These are phyloP conservation scores for Augiades crinisus DNA, from an alignment of 2,888 invertebrate species.

Conservation along the genomic window DNA sequence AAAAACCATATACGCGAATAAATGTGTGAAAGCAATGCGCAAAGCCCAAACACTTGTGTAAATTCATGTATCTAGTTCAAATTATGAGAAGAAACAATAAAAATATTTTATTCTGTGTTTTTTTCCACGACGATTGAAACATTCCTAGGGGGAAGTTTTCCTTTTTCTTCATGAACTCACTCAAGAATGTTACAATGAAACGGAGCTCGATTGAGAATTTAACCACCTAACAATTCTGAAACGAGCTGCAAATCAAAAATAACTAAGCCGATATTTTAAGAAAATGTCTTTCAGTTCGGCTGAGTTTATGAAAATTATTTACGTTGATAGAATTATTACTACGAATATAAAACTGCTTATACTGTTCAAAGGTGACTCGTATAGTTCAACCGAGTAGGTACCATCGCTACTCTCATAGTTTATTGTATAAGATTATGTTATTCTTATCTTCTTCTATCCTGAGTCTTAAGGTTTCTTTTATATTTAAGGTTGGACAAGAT, in stretches of 20 bases:
- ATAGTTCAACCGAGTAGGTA: too few species aligned
- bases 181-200: not conserved
- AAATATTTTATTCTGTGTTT: not conserved
- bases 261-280: slow-evolving; percentile 9
- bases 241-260: not conserved
- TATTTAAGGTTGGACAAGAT: too few species aligned
- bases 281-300: not conserved
- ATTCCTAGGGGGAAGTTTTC: not conserved
- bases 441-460: too few species aligned
- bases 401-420: too few species aligned
- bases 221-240: not conserved
- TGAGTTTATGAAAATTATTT: slow-evolving; percentile 2
- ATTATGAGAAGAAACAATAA: not conserved
- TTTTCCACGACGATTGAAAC: not conserved
- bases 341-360: not conserved
- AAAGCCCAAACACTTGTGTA: too few species aligned
- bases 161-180: too few species aligned
- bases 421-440: too few species aligned
- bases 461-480: too few species aligned
- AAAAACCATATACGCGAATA: too few species aligned
- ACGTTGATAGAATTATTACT: slow-evolving; percentile 7
- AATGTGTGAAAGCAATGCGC: too few species aligned
- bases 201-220: not conserved
- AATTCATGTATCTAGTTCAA: too few species aligned
- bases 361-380: too few species aligned